Percentiles rank a stretch among this genome's conserved stretches.
Conservation (phyloP, 2,113 vertebrate species). For the Oxygymnocypris stewartii region DNA sequence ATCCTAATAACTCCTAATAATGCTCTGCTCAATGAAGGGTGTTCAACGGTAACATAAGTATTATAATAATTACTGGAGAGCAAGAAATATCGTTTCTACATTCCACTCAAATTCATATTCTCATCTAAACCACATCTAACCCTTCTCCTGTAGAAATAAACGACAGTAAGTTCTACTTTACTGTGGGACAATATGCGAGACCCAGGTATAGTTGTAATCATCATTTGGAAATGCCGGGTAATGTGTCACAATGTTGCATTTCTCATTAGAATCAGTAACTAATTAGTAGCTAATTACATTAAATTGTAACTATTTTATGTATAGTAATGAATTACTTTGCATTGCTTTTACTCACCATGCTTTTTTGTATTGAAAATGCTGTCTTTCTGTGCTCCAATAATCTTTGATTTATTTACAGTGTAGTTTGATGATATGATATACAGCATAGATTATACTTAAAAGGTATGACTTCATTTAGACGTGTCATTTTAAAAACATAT, state of each 20-base stretch:
- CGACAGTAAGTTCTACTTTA: background rate
- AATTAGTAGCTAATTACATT: background rate
- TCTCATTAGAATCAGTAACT: background rate
- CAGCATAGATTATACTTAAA: background rate
- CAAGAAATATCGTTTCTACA: background rate
- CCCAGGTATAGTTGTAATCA: background rate
- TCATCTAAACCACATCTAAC: too few relatives aligned
- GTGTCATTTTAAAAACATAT: background rate
- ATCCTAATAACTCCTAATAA: constrained; percentile 33
- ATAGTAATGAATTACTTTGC: background rate
- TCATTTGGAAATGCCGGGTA: background rate
- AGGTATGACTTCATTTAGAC: background rate
- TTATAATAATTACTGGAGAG: constrained; percentile 27
- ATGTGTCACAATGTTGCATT: background rate
- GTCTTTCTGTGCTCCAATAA: too few relatives aligned
- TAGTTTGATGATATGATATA: background rate
- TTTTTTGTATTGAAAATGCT: too few relatives aligned
- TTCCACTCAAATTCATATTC: constrained; percentile 32
- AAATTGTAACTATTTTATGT: background rate
- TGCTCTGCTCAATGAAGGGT: constrained; percentile 12
- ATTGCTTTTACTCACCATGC: too few relatives aligned
- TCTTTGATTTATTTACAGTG: too few relatives aligned
- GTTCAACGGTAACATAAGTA: constrained; percentile 9
- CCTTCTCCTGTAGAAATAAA: background rate
- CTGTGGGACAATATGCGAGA: background rate